phyloP scores from a whole-genome alignment of 2,113 vertebrate species.

The Hylia prasina region DNA sequence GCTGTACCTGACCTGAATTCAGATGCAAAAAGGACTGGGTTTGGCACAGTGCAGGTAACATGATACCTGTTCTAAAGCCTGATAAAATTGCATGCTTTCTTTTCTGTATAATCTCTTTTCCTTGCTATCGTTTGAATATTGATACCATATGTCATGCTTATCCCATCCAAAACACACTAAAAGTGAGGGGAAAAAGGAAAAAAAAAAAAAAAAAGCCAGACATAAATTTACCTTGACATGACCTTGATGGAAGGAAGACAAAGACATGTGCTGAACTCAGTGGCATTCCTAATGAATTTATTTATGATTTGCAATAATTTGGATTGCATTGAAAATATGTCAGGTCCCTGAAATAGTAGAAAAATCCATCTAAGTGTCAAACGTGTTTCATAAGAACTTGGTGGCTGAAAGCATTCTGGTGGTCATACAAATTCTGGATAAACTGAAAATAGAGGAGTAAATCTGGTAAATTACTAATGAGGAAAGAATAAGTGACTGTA shows the following conservation, averaged over 20 bases:
- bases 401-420: not conserved
- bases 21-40: not conserved
- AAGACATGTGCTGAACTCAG: not conserved
- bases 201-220: not conserved
- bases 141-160: conserved; percentile 8
- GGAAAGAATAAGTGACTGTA: not conserved
- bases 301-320: not conserved
- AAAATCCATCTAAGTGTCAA: not conserved
- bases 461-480: not conserved
- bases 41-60: not conserved
- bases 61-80: not conserved
- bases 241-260: not conserved
- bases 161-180: not conserved
- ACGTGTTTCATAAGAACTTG: not conserved
- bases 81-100: not conserved
- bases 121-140: not conserved
- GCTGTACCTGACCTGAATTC: not conserved
- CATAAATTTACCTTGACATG: not conserved
- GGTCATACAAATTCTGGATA: not conserved
- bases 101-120: not conserved
- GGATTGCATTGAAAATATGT: not conserved
- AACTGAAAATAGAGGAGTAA: not conserved
- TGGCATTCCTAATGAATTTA: not conserved
- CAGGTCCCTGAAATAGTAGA: not conserved
- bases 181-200: not conserved